Conservation (phyloP, 2,888 invertebrate species). For the Ichneumoninae sp. region DNA sequence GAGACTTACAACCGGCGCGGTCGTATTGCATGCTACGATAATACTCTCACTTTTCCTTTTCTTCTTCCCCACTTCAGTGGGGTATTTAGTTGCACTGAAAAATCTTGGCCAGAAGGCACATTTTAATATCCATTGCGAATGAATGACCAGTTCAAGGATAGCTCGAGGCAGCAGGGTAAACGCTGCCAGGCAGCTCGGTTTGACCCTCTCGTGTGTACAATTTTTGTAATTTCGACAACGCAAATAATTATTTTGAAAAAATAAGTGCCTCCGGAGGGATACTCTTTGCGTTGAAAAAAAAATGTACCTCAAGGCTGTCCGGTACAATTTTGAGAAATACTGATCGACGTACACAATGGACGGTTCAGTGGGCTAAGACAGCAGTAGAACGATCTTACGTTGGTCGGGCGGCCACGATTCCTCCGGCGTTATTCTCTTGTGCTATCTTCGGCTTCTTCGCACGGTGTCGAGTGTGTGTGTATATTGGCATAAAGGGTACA, state of each 20-base stretch:
- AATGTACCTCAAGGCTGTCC: background rate
- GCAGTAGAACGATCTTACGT: slow-evolving; percentile 13
- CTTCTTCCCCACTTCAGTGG: slow-evolving; percentile 12
- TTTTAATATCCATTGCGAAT: slow-evolving; percentile 31
- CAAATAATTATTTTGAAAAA: background rate
- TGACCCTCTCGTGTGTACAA: background rate
- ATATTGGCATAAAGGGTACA: background rate
- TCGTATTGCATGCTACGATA: background rate
- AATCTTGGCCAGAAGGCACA: slow-evolving; percentile 10
- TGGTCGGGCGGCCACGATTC: slow-evolving; percentile 8
- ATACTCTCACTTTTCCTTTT: slow-evolving; percentile 18
- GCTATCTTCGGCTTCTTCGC: slow-evolving; percentile 22
- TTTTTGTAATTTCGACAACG: background rate
- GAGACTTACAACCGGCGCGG: slow-evolving; percentile 12
- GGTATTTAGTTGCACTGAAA: slow-evolving; percentile 36
- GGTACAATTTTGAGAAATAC: background rate
- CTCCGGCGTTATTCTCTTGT: slow-evolving; percentile 24
- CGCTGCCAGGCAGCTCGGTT: background rate
- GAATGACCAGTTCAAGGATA: slow-evolving; percentile 32
- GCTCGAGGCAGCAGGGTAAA: slow-evolving; percentile 5
- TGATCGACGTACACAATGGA: background rate
- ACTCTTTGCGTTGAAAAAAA: background rate
- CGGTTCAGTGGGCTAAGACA: slow-evolving; percentile 4
- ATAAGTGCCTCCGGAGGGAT: background rate
- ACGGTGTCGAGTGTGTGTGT: background rate